Percentiles rank a stretch among this genome's conserved stretches.
These are phyloP conservation scores for Achlya flavicornis DNA, from an alignment of 2,888 invertebrate genomes.

Conservation along the genomic window DNA sequence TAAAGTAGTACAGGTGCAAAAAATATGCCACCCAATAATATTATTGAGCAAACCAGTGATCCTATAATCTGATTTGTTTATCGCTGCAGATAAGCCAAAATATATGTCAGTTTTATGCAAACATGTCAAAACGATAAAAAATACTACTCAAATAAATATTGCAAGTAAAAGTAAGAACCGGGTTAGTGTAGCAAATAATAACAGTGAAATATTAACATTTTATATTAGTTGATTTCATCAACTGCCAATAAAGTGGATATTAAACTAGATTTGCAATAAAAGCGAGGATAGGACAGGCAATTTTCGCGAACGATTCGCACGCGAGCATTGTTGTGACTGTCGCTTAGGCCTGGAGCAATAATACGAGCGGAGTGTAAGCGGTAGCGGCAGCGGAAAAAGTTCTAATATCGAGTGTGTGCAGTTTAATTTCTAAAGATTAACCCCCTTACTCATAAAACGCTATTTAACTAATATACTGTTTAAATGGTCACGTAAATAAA, in stretches of 20 bases:
- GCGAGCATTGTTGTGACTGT: slow-evolving; percentile 4
- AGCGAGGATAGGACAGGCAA: neutral
- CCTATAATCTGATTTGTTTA: neutral
- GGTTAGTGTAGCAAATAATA: neutral
- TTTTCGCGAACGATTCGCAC: slow-evolving; percentile 1
- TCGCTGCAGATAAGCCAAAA: neutral
- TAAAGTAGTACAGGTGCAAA: neutral
- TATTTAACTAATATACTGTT: too few relatives aligned
- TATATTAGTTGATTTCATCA: slow-evolving; percentile 5
- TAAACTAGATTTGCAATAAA: slow-evolving; percentile 1
- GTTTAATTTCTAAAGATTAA: too few relatives aligned
- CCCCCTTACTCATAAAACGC: too few relatives aligned
- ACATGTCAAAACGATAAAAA: neutral
- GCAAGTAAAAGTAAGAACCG: neutral
- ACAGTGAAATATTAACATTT: slow-evolving; percentile 1
- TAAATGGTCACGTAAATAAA: too few relatives aligned
- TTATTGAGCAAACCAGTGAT: neutral
- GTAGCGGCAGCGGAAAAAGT: slow-evolving; percentile 1
- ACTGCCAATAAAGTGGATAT: slow-evolving; percentile 6
- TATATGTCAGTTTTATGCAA: slow-evolving; percentile 2
- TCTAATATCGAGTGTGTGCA: neutral
- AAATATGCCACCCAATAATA: too few relatives aligned
- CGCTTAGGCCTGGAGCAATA: neutral
- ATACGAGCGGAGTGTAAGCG: neutral
- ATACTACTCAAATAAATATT: neutral